Evolutionary conservation across 37 sponge, comb jelly and placozoan genomes (phyloP), one percentile per base, ranked within the genome.

Genomic region (Hormiphora californensis): DNA sequence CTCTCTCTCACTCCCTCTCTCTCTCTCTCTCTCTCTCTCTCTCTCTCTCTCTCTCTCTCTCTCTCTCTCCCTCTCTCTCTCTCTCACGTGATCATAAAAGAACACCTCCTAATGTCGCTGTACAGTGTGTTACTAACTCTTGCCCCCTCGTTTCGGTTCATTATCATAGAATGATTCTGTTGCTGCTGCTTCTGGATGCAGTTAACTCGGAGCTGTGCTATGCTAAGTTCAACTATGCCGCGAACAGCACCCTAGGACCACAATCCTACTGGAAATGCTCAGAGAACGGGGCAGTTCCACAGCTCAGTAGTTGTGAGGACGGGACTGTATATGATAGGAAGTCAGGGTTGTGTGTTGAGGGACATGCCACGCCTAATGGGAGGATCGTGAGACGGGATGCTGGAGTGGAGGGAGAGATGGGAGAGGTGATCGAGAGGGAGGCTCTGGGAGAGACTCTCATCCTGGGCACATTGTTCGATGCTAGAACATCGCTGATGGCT

Each of bases 371-470:
- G 30, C 27, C 61, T 4, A 12, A 15, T 15, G 61, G 61, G 7
- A 57, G 61, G n/a, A 5, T 57, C 27, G 61, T 57, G 4, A 57
- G 27, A 15, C 9, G 61, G 61, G n/a, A n/a, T n/a, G n/a, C n/a
- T n/a, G 9, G 30, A 5, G 61, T 28, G 27, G n/a, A 5, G 7
- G 27, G 3, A 4, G 61, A 57, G 61, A 30, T 28, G n/a, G 30
- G n/a, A 23, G 27, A 57, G 23, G 61, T 73, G 5, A 39, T 40
- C 44, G 81, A 73, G 81, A 73, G 81, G 27, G 81, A 73, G 23
- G 81, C 81, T 41, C 81, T 73, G 4, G 81, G 81, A 73, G 81
- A 73, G 35, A 73, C 81, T 28, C 25, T 73, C 46, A 22, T 28
- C 21, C 28, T 73, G 46, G 81, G 81, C 1, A 73, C 81, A 4